Evolutionary conservation across 2,797 vertebrate genomes (phyloP), one percentile per base, ranked within the genome.

Genomic region (Falco cherrug): DNA sequence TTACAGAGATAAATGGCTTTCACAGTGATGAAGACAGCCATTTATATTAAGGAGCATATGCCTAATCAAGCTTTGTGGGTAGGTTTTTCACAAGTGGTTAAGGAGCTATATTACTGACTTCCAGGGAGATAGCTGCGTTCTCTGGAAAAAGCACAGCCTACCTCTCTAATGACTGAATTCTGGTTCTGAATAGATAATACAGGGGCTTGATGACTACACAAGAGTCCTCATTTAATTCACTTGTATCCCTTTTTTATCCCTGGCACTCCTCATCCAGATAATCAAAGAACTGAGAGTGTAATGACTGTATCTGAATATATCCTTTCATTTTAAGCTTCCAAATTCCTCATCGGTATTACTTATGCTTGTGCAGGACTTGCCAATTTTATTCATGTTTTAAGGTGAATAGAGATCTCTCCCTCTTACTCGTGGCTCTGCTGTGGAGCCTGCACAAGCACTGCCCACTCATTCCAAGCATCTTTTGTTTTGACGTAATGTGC

Each of bases 251-350:
- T 84, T 89, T 81, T 84, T 84, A 53, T 78, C 35, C 33, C 43
- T 89, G 43, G 8, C 51, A 51, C 35, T 87, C 51, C 61, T 80
- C 10, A 33, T 85, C 35, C 61, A 93, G 57, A 89, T 61, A 89
- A 92, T 75, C 84, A 89, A 89, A 93, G 60, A 90, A 60, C 35
- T 60, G 75, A 85, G 43, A 78, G 20, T 61, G 9, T 87, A 94
- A 93, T 71, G 76, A 76, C 71, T 70, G 16, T 65, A 61, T 60
- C 65, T 90, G 94, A 92, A 90, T 69, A 91, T 75, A 81, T 78
- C 31, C 48, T 96, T 94, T 92, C 71, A 73, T 92, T 87, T 78
- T 48, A 89, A 87, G 54, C 35, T 91, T 85, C 65, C 29, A 86
- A 39, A 88, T 88, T 94, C 35, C 43, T 91, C 28, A 39, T 77